phyloP scores from a whole-genome alignment of 2,888 invertebrate genomes.

The Oasisia sp. region DNA sequence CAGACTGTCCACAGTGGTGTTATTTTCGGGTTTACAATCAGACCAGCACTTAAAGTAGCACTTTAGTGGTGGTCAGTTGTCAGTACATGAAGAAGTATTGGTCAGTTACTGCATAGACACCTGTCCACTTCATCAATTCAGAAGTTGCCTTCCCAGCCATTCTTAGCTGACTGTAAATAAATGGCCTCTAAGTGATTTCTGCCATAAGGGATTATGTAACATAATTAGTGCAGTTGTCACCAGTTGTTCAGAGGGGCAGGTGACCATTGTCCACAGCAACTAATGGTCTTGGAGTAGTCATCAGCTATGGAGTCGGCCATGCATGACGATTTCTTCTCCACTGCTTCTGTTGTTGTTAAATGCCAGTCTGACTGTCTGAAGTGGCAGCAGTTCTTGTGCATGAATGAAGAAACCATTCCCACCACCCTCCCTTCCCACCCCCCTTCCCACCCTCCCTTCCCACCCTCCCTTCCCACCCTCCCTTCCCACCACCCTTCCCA shows the following conservation, averaged over 20 bases:
- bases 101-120: neutral
- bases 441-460: no score
- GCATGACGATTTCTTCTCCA: neutral
- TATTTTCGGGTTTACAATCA: neutral
- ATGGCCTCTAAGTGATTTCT: neutral
- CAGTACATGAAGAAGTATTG: conserved; percentile 1
- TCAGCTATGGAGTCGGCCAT: neutral
- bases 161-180: neutral
- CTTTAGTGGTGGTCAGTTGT: neutral
- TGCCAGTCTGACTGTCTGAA: neutral
- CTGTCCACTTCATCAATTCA: neutral
- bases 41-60: neutral
- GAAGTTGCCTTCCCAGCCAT: neutral
- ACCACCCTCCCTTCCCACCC: no score
- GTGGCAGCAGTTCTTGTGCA: neutral
- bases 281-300: neutral
- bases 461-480: neutral
- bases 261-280: neutral
- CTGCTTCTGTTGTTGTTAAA: neutral
- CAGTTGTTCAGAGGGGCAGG: neutral
- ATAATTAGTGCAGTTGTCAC: neutral
- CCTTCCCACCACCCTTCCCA: neutral
- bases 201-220: neutral
- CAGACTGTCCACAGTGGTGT: neutral
- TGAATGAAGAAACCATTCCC: neutral